Evolutionary conservation across 2,113 vertebrate genomes (phyloP).

Genomic region (Pseudorectes ferrugineus): DNA sequence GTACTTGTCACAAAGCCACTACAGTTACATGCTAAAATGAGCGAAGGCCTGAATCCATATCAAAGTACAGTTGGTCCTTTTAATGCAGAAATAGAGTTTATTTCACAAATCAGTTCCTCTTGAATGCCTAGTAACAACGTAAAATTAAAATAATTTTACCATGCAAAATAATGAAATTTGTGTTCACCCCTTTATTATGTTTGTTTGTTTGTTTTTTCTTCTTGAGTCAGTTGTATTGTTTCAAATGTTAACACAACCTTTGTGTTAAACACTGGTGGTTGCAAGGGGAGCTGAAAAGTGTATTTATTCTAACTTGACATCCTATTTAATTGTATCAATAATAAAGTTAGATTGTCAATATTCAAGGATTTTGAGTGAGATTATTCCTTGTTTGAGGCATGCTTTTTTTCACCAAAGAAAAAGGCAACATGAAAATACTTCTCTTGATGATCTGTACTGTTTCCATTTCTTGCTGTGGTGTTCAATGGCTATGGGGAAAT

Average conservation of each 20-base stretch:
- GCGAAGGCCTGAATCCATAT: not conserved
- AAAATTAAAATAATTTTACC: not conserved
- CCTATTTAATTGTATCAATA: not conserved
- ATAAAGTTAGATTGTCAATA: not conserved
- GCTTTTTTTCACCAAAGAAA: not conserved
- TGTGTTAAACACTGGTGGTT: not conserved
- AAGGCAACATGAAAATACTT: not conserved
- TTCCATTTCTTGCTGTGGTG: not conserved
- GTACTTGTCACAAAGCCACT: not conserved
- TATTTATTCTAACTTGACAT: not conserved
- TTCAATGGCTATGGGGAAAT: not conserved
- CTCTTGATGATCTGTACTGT: not conserved
- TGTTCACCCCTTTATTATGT: not conserved
- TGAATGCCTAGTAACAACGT: not conserved
- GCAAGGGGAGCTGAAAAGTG: not conserved
- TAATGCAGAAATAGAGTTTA: not conserved
- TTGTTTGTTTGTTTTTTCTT: not conserved
- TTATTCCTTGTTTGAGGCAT: not conserved
- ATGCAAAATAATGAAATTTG: not conserved
- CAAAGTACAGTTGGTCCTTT: not conserved
- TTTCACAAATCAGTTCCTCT: not conserved
- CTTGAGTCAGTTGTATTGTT: not conserved
- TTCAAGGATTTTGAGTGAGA: not conserved
- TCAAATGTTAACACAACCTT: not conserved
- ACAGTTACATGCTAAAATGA: not conserved